Evolutionary conservation across 2,113 vertebrate genomes (phyloP).

Genomic region (Phasianus colchicus): DNA sequence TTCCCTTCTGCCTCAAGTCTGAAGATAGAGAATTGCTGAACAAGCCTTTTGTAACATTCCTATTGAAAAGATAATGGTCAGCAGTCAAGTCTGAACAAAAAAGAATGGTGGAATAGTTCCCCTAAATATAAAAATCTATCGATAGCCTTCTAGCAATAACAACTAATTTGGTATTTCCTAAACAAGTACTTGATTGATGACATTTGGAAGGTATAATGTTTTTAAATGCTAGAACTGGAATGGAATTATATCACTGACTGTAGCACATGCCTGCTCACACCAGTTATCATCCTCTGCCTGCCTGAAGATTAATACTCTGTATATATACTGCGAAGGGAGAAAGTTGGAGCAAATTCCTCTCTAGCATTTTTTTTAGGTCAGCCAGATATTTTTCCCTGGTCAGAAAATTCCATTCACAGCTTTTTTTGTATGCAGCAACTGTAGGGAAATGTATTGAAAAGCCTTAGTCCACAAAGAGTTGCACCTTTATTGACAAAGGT

Average conservation of each 20-base stretch:
- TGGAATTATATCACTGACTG: conserved; percentile 31
- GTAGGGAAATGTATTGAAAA: background rate
- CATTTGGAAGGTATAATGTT: conserved; percentile 56
- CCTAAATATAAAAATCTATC: background rate
- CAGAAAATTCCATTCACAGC: background rate
- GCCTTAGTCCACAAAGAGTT: background rate
- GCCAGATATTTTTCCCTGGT: background rate
- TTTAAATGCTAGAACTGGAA: conserved; percentile 47
- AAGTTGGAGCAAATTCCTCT: conserved; percentile 48
- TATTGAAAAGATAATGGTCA: conserved; percentile 30
- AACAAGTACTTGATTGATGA: conserved; percentile 57
- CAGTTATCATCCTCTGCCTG: conserved; percentile 29
- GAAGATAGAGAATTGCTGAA: conserved; percentile 60
- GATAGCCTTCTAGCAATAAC: conserved; percentile 17
- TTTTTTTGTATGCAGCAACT: background rate
- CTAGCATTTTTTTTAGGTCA: conserved; percentile 38
- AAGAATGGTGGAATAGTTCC: background rate
- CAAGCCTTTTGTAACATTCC: conserved; percentile 48
- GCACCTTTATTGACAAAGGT: background rate
- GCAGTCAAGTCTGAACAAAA: conserved; percentile 16
- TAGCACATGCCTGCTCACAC: conserved; percentile 40
- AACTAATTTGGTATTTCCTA: conserved; percentile 61
- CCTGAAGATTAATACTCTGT: conserved; percentile 60
- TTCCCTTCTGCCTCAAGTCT: conserved; percentile 15
- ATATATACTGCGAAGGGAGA: conserved; percentile 13